phyloP scores from a whole-genome alignment of 1,140 invertebrate genomes.

The Drosophila kepulauana region DNA sequence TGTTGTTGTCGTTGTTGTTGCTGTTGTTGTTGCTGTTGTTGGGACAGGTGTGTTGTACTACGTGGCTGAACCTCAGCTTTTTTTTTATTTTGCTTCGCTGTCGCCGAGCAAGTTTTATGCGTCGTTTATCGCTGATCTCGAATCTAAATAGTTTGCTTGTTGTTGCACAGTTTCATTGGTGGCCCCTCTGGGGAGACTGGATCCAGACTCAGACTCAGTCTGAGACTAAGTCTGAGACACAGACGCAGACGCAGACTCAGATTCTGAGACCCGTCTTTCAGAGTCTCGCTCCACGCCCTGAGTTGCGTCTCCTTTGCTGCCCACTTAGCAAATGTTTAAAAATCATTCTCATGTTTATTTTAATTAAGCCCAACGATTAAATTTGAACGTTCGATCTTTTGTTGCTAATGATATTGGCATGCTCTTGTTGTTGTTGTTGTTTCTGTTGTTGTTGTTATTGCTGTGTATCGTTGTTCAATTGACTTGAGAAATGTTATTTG shows the following conservation, averaged over 20 bases:
- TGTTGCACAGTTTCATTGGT: slow-evolving; percentile 55
- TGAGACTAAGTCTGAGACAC: slow-evolving; percentile 6
- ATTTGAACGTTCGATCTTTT: slow-evolving; percentile 54
- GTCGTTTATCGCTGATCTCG: slow-evolving; percentile 73
- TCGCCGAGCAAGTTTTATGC: slow-evolving; percentile 48
- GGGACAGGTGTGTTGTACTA: slow-evolving; percentile 63
- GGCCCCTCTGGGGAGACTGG: slow-evolving; percentile 36
- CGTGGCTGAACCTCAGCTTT: slow-evolving; percentile 21
- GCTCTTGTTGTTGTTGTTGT: slow-evolving; percentile 19
- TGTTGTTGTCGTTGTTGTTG: slow-evolving; percentile 21
- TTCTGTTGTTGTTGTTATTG: slow-evolving; percentile 22
- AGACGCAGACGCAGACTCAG: not conserved
- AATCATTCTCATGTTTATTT: slow-evolving; percentile 77
- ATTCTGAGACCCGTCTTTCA: not conserved
- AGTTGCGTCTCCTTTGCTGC: not conserved
- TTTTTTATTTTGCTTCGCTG: not conserved
- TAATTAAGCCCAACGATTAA: slow-evolving; percentile 71
- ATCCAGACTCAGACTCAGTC: slow-evolving; percentile 20
- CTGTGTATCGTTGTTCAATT: slow-evolving; percentile 55
- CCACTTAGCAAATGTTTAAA: slow-evolving; percentile 66
- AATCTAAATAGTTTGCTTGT: slow-evolving; percentile 74
- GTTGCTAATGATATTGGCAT: slow-evolving; percentile 54
- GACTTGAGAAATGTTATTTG: slow-evolving; percentile 55
- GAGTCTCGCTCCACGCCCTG: not conserved
- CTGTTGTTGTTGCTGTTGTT: slow-evolving; percentile 27